Base-by-base conservation (phyloP, 2,888 invertebrate species). In the Phasia obesa region DNA sequence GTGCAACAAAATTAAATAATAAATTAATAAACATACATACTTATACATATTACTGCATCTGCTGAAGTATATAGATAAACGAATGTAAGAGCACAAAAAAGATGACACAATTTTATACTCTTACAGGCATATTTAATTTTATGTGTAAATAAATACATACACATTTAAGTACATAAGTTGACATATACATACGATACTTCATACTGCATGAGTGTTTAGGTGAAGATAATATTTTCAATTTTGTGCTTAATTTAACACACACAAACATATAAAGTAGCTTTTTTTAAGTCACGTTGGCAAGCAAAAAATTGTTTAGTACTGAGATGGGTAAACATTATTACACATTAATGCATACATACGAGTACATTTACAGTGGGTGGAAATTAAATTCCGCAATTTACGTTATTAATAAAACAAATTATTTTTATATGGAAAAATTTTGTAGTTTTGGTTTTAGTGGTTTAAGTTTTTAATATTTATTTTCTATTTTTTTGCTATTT, bases 201-300 rank as follows among this genome's bases (percentile, higher is more conserved):
- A 31, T n/a, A 42, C n/a, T 27, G 47, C 31, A 23, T 65, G 74
- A 65, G 65, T 79, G 79, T 73, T 79, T 59, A 67, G 44, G 15
- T 49, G 19, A 13, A 65, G 79, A 79, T 79, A 79, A 73, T 31
- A 79, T 73, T 79, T 59, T 73, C 73, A 73, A 79, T 79, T 79
- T 79, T 65, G 64, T 65, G 79, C 79, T 73, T 73, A 79, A 79
- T 79, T 73, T 73, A 79, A 78, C 55, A 78, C 76, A 70, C n/a
- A 11, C 5, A 38, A 38, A 17, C 47, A 64, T 31, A 49, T 49
- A 21, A 11, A 19, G 9, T 11, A 11, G 7, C 35, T 35, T 35
- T 35, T 35, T 11, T 35, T 27, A 3, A 27, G 27, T 27, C 6
- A 27, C 27, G 27, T 27, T 27, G 27, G 27, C 38, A 11, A 38